Evolutionary conservation across 2,888 invertebrate species (phyloP).

Genomic region (Automeris io): DNA sequence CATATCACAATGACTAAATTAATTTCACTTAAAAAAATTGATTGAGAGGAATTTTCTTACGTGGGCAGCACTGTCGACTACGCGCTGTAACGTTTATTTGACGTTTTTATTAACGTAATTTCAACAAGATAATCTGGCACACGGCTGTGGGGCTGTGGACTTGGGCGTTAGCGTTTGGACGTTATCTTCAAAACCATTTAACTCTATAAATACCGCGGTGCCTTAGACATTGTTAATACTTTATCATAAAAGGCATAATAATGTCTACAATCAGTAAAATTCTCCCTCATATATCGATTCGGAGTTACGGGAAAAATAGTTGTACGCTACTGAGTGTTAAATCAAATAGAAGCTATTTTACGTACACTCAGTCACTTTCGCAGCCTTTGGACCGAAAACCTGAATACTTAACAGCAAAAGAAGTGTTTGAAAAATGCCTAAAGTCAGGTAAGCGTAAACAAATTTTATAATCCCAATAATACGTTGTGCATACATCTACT

Average conservation of each 20-base stretch:
- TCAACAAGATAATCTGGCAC: too few relatives aligned
- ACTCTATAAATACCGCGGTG: background rate
- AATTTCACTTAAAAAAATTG: too few relatives aligned
- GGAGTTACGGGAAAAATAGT: constrained; percentile 49
- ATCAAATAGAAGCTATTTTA: constrained; percentile 80
- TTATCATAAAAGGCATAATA: background rate
- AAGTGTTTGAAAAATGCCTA: constrained; percentile 85
- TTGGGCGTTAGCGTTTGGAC: background rate
- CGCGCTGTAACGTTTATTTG: too few relatives aligned
- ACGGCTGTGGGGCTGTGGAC: too few relatives aligned
- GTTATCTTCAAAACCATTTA: background rate
- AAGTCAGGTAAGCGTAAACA: constrained; percentile 83
- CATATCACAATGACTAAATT: too few relatives aligned
- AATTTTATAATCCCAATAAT: constrained; percentile 9
- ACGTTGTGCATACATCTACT: background rate
- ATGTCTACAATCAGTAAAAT: constrained; percentile 64
- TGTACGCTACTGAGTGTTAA: constrained; percentile 44
- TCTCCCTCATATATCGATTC: constrained; percentile 45
- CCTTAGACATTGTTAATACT: background rate
- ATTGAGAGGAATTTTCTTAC: too few relatives aligned
- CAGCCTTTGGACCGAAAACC: constrained; percentile 87
- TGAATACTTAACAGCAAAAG: constrained; percentile 82
- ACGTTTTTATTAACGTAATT: too few relatives aligned
- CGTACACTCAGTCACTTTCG: constrained; percentile 87
- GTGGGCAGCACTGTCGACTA: too few relatives aligned